phyloP scores from a whole-genome alignment of 2,888 invertebrate species.

The Ferdinandea cuprea region DNA sequence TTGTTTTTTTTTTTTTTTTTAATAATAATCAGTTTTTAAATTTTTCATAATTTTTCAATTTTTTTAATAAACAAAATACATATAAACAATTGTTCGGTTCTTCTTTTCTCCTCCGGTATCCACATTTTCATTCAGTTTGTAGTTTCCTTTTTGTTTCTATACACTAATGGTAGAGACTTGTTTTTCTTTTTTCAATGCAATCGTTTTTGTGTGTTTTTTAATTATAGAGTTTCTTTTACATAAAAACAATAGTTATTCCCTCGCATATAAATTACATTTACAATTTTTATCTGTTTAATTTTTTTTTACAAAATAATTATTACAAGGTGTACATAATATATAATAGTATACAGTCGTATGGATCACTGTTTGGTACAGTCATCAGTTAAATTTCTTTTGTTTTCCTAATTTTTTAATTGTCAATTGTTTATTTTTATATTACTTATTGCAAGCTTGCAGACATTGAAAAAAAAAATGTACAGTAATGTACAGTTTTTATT shows the following conservation, averaged over 20 bases:
- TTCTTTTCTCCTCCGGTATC: constrained; percentile 45
- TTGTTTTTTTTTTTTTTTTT: constrained; percentile 55
- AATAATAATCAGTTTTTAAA: constrained; percentile 53
- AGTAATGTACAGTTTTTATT: constrained; percentile 29
- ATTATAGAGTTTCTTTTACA: constrained; percentile 40
- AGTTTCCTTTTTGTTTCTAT: constrained; percentile 34
- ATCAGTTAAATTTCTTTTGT: constrained; percentile 56
- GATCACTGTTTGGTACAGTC: constrained; percentile 71
- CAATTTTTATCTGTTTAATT: constrained; percentile 42
- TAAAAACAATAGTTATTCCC: constrained; percentile 52
- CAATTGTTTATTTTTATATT: constrained; percentile 30
- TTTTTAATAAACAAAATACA: constrained; percentile 68
- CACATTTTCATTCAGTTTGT: constrained; percentile 54
- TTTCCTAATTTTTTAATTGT: constrained; percentile 43
- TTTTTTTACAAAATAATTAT: constrained; percentile 66
- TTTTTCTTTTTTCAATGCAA: constrained; percentile 30
- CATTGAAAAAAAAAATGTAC: constrained; percentile 40
- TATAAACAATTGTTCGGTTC: constrained; percentile 74
- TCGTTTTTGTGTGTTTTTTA: constrained; percentile 14
- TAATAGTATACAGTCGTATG: constrained; percentile 72
- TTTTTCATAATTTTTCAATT: constrained; percentile 36
- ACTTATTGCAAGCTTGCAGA: constrained; percentile 54
- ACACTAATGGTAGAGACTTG: constrained; percentile 65
- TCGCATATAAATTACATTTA: constrained; percentile 60
- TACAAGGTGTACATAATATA: constrained; percentile 68